These are phyloP conservation scores for Goniozus legneri DNA, from an alignment of 1,140 invertebrate species.

Conservation along the genomic window DNA sequence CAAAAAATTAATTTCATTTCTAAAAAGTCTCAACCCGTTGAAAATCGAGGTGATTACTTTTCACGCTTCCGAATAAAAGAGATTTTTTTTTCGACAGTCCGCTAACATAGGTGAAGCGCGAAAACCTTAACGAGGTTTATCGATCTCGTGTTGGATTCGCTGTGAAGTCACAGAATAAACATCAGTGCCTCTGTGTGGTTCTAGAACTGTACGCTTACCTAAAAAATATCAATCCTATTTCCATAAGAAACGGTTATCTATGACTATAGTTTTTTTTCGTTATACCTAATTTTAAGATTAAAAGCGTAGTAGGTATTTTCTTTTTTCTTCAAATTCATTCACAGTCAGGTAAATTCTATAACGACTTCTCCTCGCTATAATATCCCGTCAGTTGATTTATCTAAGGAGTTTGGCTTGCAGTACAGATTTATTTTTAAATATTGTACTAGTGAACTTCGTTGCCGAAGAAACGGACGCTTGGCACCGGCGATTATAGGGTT, in stretches of 20 bases:
- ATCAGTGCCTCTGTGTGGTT: background rate
- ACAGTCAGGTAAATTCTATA: constrained; percentile 33
- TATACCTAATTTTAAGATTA: constrained; percentile 47
- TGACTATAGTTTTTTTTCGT: constrained; percentile 43
- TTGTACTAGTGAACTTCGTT: background rate
- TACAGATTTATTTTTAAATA: background rate
- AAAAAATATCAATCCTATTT: constrained; percentile 39
- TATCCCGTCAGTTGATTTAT: constrained; percentile 16
- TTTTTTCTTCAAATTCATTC: constrained; percentile 26
- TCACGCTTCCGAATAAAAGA: no score
- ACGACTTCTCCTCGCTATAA: constrained; percentile 37
- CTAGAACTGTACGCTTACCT: constrained; percentile 19
- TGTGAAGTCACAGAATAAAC: no score
- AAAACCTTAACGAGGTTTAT: background rate
- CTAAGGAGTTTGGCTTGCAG: background rate
- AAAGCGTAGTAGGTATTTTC: constrained; percentile 42
- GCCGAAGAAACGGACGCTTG: constrained; percentile 35
- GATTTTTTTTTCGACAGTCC: background rate
- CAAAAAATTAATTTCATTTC: constrained; percentile 8
- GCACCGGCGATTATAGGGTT: no score
- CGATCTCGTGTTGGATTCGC: background rate
- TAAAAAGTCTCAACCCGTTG: background rate
- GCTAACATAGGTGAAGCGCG: background rate
- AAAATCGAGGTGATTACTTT: no score
- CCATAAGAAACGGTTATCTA: constrained; percentile 40